phyloP scores from a whole-genome alignment of 1,140 invertebrate genomes.

The Drosophila teissieri region DNA sequence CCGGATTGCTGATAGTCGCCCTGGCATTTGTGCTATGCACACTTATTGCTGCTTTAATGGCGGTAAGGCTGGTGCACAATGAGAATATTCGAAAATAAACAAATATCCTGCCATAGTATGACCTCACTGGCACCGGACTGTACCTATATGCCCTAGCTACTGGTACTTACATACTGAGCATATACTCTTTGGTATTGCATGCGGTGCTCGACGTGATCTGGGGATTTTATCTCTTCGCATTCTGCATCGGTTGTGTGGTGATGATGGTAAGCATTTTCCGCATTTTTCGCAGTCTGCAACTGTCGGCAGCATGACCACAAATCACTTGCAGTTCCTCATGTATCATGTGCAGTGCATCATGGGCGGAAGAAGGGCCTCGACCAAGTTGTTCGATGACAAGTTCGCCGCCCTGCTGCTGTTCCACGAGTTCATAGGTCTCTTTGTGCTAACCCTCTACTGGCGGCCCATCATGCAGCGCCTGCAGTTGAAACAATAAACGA shows the following conservation, averaged over 20 bases:
- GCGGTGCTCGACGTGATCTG: constrained; percentile 7
- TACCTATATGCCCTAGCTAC: constrained; percentile 18
- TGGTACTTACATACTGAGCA: constrained; percentile 27
- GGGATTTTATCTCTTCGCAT: constrained; percentile 42
- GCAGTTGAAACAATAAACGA: constrained; percentile 34
- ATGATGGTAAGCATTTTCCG: constrained; percentile 44
- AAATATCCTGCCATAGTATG: constrained; percentile 19
- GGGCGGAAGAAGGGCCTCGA: constrained; percentile 26
- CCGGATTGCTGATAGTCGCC: constrained; percentile 12
- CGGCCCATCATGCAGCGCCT: constrained; percentile 39
- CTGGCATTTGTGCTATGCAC: constrained; percentile 21
- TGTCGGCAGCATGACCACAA: constrained; percentile 20
- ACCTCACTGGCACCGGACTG: constrained; percentile 39
- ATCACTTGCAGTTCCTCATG: constrained; percentile 62
- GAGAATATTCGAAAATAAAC: not conserved
- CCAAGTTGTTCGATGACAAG: constrained; percentile 48
- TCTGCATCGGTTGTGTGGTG: constrained; percentile 24
- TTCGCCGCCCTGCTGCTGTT: constrained; percentile 61
- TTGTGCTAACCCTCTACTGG: constrained; percentile 61
- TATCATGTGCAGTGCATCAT: constrained; percentile 69
- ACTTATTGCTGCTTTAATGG: constrained; percentile 1
- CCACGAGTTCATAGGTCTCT: constrained; percentile 57
- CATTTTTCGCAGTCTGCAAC: not conserved
- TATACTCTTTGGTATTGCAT: constrained; percentile 33
- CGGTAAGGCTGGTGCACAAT: constrained; percentile 34